Percentiles rank a stretch among this genome's conserved stretches.
phyloP scores from a whole-genome alignment of 2,797 vertebrate genomes.

The Myotis planiceps region DNA sequence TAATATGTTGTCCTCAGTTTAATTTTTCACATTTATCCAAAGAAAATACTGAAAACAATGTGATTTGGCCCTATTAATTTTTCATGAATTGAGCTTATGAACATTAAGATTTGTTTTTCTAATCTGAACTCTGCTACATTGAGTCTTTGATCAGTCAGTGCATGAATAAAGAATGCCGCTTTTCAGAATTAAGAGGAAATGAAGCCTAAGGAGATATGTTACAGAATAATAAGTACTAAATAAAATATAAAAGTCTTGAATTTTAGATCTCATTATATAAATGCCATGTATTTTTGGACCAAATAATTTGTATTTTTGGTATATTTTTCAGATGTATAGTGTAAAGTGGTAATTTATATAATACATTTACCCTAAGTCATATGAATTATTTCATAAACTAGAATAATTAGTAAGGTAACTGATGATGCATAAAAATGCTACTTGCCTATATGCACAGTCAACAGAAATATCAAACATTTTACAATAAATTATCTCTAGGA shows the following conservation, averaged over 20 bases:
- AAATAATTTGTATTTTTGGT: neutral
- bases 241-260: slow-evolving; percentile 78
- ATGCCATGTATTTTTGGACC: neutral
- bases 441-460: neutral
- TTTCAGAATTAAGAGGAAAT: slow-evolving; percentile 83
- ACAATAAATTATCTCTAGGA: neutral
- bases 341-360: neutral
- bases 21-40: slow-evolving; percentile 58
- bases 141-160: slow-evolving; percentile 83
- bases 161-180: slow-evolving; percentile 83
- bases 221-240: slow-evolving; percentile 75
- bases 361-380: neutral
- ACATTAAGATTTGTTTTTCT: slow-evolving; percentile 63
- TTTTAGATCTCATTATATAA: slow-evolving; percentile 59
- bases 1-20: slow-evolving; percentile 21
- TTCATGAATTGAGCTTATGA: slow-evolving; percentile 69
- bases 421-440: neutral
- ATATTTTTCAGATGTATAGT: neutral
- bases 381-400: neutral
- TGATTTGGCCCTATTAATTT: slow-evolving; percentile 75
- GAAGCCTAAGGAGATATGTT: slow-evolving; percentile 74
- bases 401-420: neutral
- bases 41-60: slow-evolving; percentile 68
- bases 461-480: neutral
- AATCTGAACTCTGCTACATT: slow-evolving; percentile 70